Conservation (phyloP, 2,113 vertebrate genomes). For the Serilophus lunatus region DNA sequence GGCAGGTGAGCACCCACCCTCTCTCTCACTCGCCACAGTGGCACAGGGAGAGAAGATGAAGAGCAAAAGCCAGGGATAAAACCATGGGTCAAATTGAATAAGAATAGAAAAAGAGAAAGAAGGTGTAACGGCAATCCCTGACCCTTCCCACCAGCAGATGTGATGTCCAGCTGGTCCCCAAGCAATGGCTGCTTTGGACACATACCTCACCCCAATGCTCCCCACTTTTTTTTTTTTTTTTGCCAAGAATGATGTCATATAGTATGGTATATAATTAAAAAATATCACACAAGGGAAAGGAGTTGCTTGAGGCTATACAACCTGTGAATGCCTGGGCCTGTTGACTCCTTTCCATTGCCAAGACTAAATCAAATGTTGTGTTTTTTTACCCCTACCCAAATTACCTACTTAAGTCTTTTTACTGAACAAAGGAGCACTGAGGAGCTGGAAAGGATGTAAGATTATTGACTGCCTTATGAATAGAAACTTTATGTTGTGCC, state of each 20-base stretch:
- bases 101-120: background rate
- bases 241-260: background rate
- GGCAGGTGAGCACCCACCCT: background rate
- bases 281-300: background rate
- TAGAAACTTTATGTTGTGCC: background rate
- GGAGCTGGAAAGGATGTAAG: background rate
- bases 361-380: background rate
- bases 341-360: background rate
- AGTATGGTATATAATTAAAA: background rate
- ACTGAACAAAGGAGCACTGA: background rate
- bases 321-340: background rate
- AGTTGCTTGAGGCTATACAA: background rate
- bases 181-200: background rate
- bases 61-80: accelerated
- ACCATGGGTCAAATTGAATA: background rate
- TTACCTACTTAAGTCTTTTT: background rate
- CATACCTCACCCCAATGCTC: accelerated
- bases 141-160: background rate
- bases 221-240: background rate
- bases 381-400: background rate
- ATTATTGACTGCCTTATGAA: background rate
- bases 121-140: background rate
- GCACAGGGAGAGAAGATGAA: background rate
- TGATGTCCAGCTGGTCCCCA: accelerated
- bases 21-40: background rate